phyloP scores from a whole-genome alignment of 2,888 invertebrate species.

The Electrophaes corylata region DNA sequence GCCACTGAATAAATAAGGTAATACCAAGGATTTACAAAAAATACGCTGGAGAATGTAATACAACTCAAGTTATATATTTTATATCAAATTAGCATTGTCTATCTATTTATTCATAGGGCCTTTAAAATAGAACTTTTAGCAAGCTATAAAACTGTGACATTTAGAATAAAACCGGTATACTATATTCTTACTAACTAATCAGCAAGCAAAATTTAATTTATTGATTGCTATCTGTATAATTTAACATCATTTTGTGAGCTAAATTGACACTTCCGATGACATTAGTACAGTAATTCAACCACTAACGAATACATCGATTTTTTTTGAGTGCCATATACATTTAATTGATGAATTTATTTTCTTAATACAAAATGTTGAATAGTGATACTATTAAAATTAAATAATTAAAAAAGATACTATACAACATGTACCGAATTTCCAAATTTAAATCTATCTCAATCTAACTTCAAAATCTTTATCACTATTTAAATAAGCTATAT shows the following conservation, averaged over 20 bases:
- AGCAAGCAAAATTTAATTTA: not conserved
- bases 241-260: not conserved
- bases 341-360: not conserved
- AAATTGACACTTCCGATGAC: not conserved
- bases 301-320: not conserved
- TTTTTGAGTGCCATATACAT: too few relatives aligned
- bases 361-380: too few relatives aligned
- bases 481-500: too few relatives aligned
- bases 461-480: too few relatives aligned
- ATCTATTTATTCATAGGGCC: not conserved
- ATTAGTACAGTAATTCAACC: not conserved
- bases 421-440: too few relatives aligned
- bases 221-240: not conserved
- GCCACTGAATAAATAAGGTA: too few relatives aligned
- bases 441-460: too few relatives aligned
- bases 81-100: not conserved
- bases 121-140: not conserved
- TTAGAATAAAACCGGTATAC: slow-evolving; percentile 1
- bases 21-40: too few relatives aligned
- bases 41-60: too few relatives aligned
- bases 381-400: too few relatives aligned
- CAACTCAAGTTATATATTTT: not conserved
- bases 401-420: too few relatives aligned
- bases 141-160: slow-evolving; percentile 16
- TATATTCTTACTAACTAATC: not conserved